phyloP scores from a whole-genome alignment of 2,888 invertebrate species.

The Sipunculus nudus region DNA sequence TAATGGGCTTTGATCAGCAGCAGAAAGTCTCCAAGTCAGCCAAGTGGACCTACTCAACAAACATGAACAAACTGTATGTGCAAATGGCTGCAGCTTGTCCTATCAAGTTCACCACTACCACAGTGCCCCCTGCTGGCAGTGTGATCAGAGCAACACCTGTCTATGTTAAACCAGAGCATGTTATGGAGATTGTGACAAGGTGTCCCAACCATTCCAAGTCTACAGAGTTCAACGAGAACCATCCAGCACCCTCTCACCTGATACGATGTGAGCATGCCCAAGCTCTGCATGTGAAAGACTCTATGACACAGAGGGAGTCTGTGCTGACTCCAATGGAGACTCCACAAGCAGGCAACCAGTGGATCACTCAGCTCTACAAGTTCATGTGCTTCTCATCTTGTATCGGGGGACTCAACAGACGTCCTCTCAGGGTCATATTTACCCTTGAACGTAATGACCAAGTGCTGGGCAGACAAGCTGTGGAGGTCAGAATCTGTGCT shows the following conservation, averaged over 20 bases:
- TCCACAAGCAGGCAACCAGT: constrained; percentile 70
- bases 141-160: constrained; percentile 75
- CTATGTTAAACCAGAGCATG: constrained; percentile 74
- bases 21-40: constrained; percentile 22
- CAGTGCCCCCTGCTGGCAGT: constrained; percentile 52
- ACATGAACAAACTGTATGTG: constrained; percentile 65
- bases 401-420: constrained; percentile 78
- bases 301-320: constrained; percentile 15
- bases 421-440: constrained; percentile 72
- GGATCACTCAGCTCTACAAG: constrained; percentile 74
- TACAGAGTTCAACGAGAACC: constrained; percentile 40
- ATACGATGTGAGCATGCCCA: constrained; percentile 20
- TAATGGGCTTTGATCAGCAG: constrained; percentile 18
- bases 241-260: constrained; percentile 14
- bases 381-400: constrained; percentile 85
- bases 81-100: constrained; percentile 72
- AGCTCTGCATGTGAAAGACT: constrained; percentile 14
- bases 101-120: constrained; percentile 74
- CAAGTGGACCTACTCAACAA: constrained; percentile 70
- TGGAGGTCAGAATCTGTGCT: too few species aligned
- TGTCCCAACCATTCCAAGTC: constrained; percentile 75
- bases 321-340: constrained; percentile 24
- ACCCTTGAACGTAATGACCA: constrained; percentile 61
- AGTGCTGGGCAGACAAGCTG: too few species aligned
- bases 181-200: constrained; percentile 75